phyloP scores from a whole-genome alignment of 2,797 vertebrate genomes.

The Oryzias sinensis region DNA sequence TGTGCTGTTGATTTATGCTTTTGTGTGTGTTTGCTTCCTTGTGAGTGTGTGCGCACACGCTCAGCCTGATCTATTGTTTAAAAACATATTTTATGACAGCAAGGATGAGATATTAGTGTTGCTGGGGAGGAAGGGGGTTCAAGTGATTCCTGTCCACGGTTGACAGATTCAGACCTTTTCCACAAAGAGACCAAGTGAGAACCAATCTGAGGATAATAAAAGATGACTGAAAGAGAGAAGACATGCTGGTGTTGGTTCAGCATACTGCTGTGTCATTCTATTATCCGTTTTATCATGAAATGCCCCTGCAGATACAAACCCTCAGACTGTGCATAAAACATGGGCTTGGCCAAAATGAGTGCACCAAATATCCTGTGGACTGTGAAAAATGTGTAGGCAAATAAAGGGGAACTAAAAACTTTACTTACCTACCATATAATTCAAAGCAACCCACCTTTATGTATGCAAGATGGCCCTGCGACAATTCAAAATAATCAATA shows the following conservation, averaged over 20 bases:
- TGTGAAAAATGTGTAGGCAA: neutral
- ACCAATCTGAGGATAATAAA: constrained; percentile 17
- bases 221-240: constrained; percentile 35
- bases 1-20: neutral
- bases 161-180: constrained; percentile 21
- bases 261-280: constrained; percentile 23
- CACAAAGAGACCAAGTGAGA: constrained; percentile 29
- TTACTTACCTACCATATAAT: no score
- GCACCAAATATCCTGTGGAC: no score
- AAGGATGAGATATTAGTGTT: constrained; percentile 44
- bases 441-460: no score
- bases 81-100: constrained; percentile 36
- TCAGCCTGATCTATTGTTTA: constrained; percentile 24
- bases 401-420: no score
- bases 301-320: neutral
- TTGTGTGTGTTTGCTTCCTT: constrained; percentile 5
- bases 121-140: constrained; percentile 23
- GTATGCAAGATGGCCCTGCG: no score
- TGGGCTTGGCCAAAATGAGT: no score
- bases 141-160: constrained; percentile 24
- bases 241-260: constrained; percentile 9
- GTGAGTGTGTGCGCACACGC: neutral
- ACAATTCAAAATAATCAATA: no score
- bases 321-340: no score
- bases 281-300: constrained; percentile 28